phyloP scores from a whole-genome alignment of 35 echinoderm and acorn worm species.

The Chiridota heheva region DNA sequence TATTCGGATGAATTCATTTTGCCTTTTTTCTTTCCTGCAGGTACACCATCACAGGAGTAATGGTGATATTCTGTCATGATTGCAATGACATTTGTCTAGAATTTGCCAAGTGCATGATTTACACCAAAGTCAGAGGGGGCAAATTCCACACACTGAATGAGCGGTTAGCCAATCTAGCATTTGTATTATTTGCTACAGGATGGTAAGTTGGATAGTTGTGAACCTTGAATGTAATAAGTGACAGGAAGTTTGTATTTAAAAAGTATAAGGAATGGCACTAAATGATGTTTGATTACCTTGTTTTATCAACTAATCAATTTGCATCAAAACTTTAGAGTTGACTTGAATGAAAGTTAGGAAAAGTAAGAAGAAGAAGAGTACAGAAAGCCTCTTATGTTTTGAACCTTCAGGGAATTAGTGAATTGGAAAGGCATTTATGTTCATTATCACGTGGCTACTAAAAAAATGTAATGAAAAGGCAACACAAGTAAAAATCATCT shows the following conservation, averaged over 20 bases:
- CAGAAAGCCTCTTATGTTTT: too few species aligned
- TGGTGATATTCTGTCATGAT: conserved; percentile 96
- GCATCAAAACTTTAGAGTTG: background rate
- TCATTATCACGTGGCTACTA: too few species aligned
- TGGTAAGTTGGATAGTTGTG: conserved; percentile 61
- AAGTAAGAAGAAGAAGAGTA: background rate
- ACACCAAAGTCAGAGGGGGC: conserved; percentile 64
- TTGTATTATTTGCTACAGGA: conserved; percentile 70
- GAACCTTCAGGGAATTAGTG: too few species aligned
- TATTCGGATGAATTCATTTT: background rate
- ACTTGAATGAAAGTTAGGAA: background rate
- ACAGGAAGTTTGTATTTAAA: background rate
- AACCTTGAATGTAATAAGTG: too few species aligned
- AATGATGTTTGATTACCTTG: background rate
- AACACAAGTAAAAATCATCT: too few species aligned
- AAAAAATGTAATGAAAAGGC: too few species aligned
- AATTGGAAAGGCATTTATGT: too few species aligned
- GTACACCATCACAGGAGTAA: conserved; percentile 75
- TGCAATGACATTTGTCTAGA: conserved; percentile 95
- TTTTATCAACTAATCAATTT: background rate
- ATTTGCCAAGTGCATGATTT: conserved; percentile 79
- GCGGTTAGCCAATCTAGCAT: conserved; percentile 69
- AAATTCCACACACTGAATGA: conserved; percentile 75
- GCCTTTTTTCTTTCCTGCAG: conserved; percentile 45
- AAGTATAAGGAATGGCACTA: background rate